Evolutionary conservation across 2,113 vertebrate genomes (phyloP).

Genomic region (Glaucidium brasilianum): DNA sequence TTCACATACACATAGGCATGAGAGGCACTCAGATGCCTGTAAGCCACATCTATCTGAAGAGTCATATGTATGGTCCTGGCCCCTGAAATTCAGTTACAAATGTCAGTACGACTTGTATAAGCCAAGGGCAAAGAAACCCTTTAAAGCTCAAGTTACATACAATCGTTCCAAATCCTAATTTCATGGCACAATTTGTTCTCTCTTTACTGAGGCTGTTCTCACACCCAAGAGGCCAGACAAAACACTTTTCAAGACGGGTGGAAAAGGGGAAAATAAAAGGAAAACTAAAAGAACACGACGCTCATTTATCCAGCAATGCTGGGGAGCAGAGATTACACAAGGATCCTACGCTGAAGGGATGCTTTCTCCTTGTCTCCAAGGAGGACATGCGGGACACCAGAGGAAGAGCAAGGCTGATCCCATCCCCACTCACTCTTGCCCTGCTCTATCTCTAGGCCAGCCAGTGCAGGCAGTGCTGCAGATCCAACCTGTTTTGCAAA

Average conservation of each 20-base stretch:
- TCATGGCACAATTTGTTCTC: not conserved
- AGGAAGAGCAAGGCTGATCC: not conserved
- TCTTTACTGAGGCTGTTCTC: not conserved
- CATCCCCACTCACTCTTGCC: not conserved
- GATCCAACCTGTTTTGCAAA: not conserved
- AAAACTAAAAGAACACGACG: not conserved
- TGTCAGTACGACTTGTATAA: not conserved
- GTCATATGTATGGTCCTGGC: not conserved
- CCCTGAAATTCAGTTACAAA: not conserved
- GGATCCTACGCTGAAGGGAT: accelerated
- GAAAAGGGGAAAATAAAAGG: accelerated
- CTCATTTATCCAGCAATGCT: not conserved
- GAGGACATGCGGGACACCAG: accelerated
- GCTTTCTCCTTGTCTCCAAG: not conserved
- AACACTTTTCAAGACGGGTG: not conserved
- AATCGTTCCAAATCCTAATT: not conserved
- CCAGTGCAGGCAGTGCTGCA: not conserved
- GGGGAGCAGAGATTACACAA: not conserved
- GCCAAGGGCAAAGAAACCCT: not conserved
- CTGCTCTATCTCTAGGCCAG: not conserved
- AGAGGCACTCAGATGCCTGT: not conserved
- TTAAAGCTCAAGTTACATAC: not conserved
- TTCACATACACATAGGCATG: not conserved
- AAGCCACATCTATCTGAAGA: not conserved
- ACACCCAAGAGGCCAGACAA: not conserved